These are phyloP conservation scores for Carlito syrichta DNA, from an alignment of 2,113 vertebrate genomes.

Conservation along the genomic window DNA sequence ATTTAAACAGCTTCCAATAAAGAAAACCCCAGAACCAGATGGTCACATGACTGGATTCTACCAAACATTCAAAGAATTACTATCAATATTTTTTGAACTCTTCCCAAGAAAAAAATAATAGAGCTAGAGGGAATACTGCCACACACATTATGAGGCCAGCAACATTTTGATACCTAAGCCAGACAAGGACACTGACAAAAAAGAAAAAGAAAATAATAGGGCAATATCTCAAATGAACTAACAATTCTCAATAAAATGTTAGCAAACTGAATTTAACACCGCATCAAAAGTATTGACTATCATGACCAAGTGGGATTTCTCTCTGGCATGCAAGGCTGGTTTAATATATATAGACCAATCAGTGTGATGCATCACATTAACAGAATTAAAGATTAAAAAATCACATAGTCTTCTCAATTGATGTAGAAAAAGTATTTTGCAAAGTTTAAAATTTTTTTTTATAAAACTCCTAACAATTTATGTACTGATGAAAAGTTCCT, in stretches of 20 bases:
- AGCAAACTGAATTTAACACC: neutral
- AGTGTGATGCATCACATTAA: neutral
- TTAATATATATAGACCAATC: neutral
- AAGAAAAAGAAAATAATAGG: neutral
- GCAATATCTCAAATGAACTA: neutral
- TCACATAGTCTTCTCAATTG: neutral
- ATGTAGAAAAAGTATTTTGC: neutral
- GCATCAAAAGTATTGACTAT: neutral
- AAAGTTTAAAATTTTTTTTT: neutral
- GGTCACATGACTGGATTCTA: neutral
- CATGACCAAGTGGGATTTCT: neutral
- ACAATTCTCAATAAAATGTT: neutral
- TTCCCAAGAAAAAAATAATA: neutral
- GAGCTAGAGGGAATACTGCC: neutral
- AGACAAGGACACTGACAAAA: neutral
- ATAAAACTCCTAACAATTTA: neutral
- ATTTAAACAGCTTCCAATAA: neutral
- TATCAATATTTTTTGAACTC: neutral
- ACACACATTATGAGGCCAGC: neutral
- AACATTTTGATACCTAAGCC: neutral
- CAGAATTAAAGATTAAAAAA: neutral
- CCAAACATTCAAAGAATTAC: neutral
- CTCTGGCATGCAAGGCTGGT: neutral
- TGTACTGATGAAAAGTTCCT: neutral
- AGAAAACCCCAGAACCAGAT: neutral